Percentiles rank a stretch among this genome's conserved stretches.
These are phyloP conservation scores for Capitulum mitella DNA, from an alignment of 2,888 invertebrate species.

Conservation along the genomic window DNA sequence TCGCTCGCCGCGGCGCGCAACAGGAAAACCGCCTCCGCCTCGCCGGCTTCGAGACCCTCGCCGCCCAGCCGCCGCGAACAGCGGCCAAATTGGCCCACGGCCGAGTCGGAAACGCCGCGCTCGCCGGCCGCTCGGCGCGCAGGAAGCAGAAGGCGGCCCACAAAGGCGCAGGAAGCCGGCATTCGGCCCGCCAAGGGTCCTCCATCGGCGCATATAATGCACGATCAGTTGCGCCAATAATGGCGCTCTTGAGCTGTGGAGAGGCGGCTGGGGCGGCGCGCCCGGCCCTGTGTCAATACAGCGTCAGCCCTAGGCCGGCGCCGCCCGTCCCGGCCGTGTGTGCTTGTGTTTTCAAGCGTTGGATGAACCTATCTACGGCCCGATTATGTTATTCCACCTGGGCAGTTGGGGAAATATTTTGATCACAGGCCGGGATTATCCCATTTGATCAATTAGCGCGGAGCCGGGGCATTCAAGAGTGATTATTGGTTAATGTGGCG, in stretches of 20 bases:
- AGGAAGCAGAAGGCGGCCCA: not conserved
- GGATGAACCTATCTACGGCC: not conserved
- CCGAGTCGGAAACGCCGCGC: not conserved
- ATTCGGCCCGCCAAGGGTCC: conserved; percentile 11
- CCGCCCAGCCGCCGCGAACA: no score
- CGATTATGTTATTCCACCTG: conserved; percentile 24
- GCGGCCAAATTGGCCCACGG: conserved; percentile 14
- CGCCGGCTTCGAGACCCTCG: no score
- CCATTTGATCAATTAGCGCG: conserved; percentile 22
- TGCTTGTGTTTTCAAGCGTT: conserved; percentile 23
- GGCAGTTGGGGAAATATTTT: conserved; percentile 24
- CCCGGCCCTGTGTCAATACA: not conserved
- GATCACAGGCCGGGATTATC: conserved; percentile 24
- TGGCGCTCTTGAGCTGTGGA: not conserved
- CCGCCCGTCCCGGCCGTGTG: not conserved
- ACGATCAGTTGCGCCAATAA: conserved; percentile 25
- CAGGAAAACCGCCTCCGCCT: no score
- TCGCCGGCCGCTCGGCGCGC: not conserved
- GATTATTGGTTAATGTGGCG: conserved; percentile 23
- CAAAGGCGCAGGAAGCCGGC: conserved; percentile 20
- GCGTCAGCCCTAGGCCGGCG: not conserved
- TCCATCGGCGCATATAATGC: conserved; percentile 8
- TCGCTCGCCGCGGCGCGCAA: no score
- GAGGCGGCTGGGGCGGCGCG: conserved; percentile 3
- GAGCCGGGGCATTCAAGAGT: not conserved